These are phyloP conservation scores for Pantherophis vulpinus DNA, from an alignment of 2,797 vertebrate genomes.

Conservation along the genomic window DNA sequence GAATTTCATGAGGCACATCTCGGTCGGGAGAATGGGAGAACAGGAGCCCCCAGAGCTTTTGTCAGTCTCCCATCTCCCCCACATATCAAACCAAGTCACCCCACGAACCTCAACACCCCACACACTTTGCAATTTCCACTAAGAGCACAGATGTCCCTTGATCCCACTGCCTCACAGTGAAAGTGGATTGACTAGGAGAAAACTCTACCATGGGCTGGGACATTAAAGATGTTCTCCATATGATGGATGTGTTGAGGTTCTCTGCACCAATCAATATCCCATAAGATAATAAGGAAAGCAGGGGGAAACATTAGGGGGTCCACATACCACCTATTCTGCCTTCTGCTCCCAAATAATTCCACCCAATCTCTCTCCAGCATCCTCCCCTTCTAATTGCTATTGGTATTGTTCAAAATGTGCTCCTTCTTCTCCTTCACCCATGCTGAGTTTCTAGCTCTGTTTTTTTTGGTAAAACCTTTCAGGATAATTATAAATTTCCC, in stretches of 20 bases:
- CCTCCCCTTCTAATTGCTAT: neutral
- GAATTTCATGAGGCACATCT: neutral
- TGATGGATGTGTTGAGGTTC: neutral
- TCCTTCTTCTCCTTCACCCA: conserved; percentile 6
- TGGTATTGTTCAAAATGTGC: neutral
- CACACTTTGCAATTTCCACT: neutral
- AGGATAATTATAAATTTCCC: conserved; percentile 41
- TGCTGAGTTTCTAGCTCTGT: neutral
- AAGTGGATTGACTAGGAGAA: neutral
- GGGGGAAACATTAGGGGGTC: neutral
- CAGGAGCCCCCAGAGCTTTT: neutral
- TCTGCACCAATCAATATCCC: neutral
- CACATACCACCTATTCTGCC: neutral
- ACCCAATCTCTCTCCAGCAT: neutral
- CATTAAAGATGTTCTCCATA: neutral
- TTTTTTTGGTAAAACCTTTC: conserved; percentile 9
- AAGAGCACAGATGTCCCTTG: neutral
- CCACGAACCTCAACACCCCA: neutral
- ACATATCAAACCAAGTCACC: neutral
- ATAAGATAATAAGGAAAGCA: neutral
- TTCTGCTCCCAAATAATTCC: neutral
- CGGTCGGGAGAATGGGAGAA: neutral
- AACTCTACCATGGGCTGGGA: neutral
- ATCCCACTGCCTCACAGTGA: neutral
- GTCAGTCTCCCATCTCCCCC: neutral